Evolutionary conservation across 2,797 vertebrate species (phyloP).

Genomic region (Potorous gilbertii): DNA sequence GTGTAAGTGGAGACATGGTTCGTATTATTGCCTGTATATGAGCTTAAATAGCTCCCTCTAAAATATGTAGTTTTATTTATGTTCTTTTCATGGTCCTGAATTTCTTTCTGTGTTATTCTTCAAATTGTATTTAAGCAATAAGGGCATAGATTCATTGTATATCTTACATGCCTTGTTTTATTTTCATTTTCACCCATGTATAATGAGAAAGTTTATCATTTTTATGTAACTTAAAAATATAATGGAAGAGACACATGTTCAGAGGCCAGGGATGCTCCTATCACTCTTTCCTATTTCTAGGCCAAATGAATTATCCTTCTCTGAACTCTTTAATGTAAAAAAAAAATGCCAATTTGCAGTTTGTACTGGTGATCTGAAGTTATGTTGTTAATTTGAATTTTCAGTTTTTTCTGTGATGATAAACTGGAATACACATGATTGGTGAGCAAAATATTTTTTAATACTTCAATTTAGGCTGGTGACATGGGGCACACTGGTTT

Average conservation of each 20-base stretch:
- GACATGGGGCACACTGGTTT: background rate
- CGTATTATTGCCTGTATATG: slow-evolving; percentile 73
- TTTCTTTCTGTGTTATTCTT: slow-evolving; percentile 57
- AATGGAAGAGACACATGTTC: background rate
- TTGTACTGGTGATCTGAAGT: background rate
- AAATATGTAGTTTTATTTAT: slow-evolving; percentile 80
- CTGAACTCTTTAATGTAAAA: slow-evolving; percentile 13
- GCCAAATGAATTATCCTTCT: slow-evolving; percentile 23
- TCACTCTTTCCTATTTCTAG: slow-evolving; percentile 1
- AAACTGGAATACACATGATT: background rate
- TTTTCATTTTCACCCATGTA: slow-evolving; percentile 6
- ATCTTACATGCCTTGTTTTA: slow-evolving; percentile 51
- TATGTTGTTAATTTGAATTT: background rate
- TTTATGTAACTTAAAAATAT: slow-evolving; percentile 37
- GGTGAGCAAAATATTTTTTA: background rate
- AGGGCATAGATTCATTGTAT: slow-evolving; percentile 58
- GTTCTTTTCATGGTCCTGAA: slow-evolving; percentile 62
- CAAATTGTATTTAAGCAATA: slow-evolving; percentile 58
- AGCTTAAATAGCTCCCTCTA: slow-evolving; percentile 75
- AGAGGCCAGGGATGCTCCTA: background rate
- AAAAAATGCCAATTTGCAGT: slow-evolving; percentile 37
- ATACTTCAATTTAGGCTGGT: background rate
- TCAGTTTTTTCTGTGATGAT: background rate
- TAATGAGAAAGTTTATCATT: slow-evolving; percentile 71
- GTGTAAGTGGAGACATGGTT: slow-evolving; percentile 66